A percentile compares a stretch with the other conserved stretches of the same genome.
phyloP scores from a whole-genome alignment of 2,797 vertebrate species.

The Erpetoichthys calabaricus region DNA sequence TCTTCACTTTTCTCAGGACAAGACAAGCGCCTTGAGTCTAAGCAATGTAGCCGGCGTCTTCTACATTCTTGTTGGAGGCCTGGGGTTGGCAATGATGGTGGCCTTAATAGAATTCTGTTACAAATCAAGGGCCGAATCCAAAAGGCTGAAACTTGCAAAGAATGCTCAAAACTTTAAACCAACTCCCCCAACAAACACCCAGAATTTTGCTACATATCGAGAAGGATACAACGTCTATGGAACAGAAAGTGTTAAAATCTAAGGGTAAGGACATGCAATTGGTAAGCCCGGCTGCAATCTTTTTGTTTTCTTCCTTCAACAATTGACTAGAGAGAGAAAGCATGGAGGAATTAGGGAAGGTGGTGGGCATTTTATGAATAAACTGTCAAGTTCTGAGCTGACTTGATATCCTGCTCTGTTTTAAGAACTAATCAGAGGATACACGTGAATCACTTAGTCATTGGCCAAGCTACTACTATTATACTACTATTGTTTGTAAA shows the following conservation, averaged over 20 bases:
- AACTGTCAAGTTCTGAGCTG: too few relatives aligned
- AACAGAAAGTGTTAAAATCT: constrained; percentile 99
- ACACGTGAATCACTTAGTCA: too few relatives aligned
- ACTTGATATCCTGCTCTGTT: too few relatives aligned
- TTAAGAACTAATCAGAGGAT: too few relatives aligned
- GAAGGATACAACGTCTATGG: constrained; percentile 99
- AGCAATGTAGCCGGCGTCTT: constrained; percentile 99
- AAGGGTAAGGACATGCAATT: constrained; percentile 62
- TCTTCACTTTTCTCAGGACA: constrained; percentile 92
- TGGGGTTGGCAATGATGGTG: constrained; percentile 98
- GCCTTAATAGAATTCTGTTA: constrained; percentile 99
- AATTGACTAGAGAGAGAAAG: too few relatives aligned
- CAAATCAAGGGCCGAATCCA: constrained; percentile 97
- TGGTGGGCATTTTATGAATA: too few relatives aligned
- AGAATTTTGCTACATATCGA: constrained; percentile 98
- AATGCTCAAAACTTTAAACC: constrained; percentile 98
- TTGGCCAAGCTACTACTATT: too few relatives aligned
- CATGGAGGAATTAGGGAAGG: too few relatives aligned
- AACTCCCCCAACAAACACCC: constrained; percentile 86
- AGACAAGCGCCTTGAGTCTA: constrained; percentile 97
- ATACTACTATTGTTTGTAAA: too few relatives aligned
- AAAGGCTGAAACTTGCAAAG: constrained; percentile 98
- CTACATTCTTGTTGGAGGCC: constrained; percentile 98
- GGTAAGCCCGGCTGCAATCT: constrained; percentile 10
- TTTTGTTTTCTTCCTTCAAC: not conserved